Conservation (phyloP, 2,113 vertebrate genomes). For the Hydrolagus affinis region DNA sequence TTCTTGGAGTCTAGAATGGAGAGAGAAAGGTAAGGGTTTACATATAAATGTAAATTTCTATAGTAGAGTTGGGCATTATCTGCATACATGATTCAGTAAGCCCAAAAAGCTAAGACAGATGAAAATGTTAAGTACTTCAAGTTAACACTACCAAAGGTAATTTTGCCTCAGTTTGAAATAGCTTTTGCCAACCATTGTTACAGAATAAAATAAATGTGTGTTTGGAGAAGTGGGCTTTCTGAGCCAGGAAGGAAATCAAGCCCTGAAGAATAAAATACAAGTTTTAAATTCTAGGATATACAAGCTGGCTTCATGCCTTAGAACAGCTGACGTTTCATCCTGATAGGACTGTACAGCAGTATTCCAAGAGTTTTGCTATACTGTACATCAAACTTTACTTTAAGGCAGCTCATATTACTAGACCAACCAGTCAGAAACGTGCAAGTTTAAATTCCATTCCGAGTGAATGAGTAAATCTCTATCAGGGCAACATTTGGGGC, state of each 20-base stretch:
- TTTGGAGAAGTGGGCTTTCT: neutral
- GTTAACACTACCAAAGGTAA: neutral
- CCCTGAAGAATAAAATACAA: neutral
- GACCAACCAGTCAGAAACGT: too few relatives aligned
- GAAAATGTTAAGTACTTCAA: neutral
- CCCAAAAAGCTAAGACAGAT: too few relatives aligned
- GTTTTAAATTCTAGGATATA: neutral
- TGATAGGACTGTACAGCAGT: neutral
- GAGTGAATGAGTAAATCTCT: too few relatives aligned
- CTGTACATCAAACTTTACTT: neutral
- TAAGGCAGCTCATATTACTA: neutral
- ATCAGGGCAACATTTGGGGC: too few relatives aligned
- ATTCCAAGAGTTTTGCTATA: neutral
- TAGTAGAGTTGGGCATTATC: too few relatives aligned
- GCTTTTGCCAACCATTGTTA: neutral
- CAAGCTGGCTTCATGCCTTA: neutral
- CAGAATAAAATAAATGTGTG: neutral
- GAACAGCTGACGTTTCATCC: neutral
- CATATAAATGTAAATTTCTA: too few relatives aligned
- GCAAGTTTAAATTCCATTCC: too few relatives aligned
- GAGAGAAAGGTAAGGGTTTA: too few relatives aligned
- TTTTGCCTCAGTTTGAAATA: neutral
- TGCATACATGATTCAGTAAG: too few relatives aligned
- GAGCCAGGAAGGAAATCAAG: slow-evolving; percentile 10
- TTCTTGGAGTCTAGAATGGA: too few relatives aligned